Evolutionary conservation across 2,113 vertebrate species (phyloP), one percentile per base, ranked within the genome.

Genomic region (Epinephelus fuscoguttatus): DNA sequence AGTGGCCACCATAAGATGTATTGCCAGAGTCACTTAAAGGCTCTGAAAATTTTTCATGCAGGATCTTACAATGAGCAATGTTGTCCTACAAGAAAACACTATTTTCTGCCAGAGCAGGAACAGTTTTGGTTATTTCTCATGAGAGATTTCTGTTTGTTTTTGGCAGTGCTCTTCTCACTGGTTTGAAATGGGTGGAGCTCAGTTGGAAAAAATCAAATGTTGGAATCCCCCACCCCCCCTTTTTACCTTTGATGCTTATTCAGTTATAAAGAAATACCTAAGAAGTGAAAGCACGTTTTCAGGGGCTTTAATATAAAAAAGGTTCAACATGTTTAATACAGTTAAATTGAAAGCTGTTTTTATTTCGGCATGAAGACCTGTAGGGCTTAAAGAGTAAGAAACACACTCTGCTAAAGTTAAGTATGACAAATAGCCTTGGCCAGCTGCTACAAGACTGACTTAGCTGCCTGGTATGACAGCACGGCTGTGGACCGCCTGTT

Each of bases 391-490:
- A 33, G 10, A 67, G 13, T 14, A 21, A n/a, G 45, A 42, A 56
- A 21, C 49, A 12, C 6, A 77, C 15, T 61, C 23, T 57, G 42
- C 19, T 17, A 37, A 33, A 53, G 45, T 72, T 30, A 56, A 25
- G 21, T 12, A 25, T 80, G 85, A 81, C 23, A 69, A 78, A 85
- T 50, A 17, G 69, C 21, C 30, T 62, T 70, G 63, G 14, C 45
- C 6, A 14, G 25, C 42, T 52, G 50, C 57, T 33, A 21, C 17
- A 73, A 45, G 33, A 70, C 9, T 13, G 18, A 64, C 27, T 75
- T 14, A 57, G 45, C 37, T 40, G 17, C n/a, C 23, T 49, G 61
- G 52, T 8, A 67, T 52, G 27, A 68, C 18, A 30, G n/a, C 53
- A 42, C 14, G 37, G 59, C 19, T 47, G 57, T 37, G 40, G 37